Evolutionary conservation across 2,888 invertebrate genomes (phyloP).

Genomic region (Stenichneumon culpator): DNA sequence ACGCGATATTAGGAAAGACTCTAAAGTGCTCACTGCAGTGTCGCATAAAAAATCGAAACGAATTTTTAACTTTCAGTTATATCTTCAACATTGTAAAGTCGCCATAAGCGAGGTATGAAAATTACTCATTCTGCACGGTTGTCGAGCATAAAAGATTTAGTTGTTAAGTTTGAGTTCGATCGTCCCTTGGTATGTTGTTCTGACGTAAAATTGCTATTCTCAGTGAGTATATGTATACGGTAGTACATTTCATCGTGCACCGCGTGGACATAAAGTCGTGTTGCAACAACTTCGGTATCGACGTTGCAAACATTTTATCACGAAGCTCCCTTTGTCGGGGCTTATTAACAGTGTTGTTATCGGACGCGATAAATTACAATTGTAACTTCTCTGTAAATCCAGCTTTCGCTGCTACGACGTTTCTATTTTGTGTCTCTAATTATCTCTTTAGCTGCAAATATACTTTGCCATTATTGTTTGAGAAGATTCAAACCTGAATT

Average conservation of each 20-base stretch:
- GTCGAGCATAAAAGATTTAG: not conserved
- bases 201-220: not conserved
- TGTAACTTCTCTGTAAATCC: not conserved
- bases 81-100: not conserved
- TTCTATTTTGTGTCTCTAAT: not conserved
- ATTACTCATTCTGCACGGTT: not conserved
- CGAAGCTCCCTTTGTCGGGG: not conserved
- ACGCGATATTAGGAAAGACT: not conserved
- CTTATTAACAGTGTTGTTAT: not conserved
- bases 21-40: not conserved
- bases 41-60: not conserved
- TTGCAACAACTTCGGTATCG: not conserved
- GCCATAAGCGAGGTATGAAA: not conserved
- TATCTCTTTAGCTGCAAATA: not conserved
- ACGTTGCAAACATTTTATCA: constrained; percentile 2
- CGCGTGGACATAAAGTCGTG: not conserved
- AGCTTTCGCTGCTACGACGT: not conserved
- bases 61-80: not conserved
- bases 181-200: not conserved
- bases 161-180: not conserved
- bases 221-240: not conserved
- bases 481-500: not conserved
- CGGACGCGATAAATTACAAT: not conserved
- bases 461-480: not conserved
- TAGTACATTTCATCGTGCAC: not conserved